These are phyloP conservation scores for Sebastes vulpes DNA, from an alignment of 2,797 vertebrate genomes.

Conservation along the genomic window DNA sequence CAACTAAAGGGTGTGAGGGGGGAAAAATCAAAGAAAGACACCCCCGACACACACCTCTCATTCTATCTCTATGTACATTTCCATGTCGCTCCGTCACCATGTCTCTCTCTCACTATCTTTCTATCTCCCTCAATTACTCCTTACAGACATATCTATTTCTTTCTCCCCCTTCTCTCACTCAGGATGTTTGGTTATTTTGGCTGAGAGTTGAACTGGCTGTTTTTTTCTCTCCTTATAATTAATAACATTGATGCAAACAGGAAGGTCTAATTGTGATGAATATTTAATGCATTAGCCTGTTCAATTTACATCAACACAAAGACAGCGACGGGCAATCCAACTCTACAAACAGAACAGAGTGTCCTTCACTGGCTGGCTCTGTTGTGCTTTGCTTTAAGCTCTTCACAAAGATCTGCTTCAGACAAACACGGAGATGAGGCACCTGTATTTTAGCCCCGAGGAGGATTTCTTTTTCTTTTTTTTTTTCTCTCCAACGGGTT, in stretches of 20 bases:
- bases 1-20: slow-evolving; percentile 55
- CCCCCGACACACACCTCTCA: slow-evolving; percentile 27
- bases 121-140: background rate
- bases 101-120: background rate
- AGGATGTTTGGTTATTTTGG: slow-evolving; percentile 79
- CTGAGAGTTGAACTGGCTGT: slow-evolving; percentile 65
- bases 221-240: slow-evolving; percentile 80
- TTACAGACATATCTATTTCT: background rate
- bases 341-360: slow-evolving; percentile 84
- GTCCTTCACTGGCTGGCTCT: slow-evolving; percentile 82
- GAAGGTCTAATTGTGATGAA: slow-evolving; percentile 88
- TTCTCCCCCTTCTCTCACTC: slow-evolving; percentile 27
- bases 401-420: slow-evolving; percentile 75
- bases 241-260: slow-evolving; percentile 88
- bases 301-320: slow-evolving; percentile 89
- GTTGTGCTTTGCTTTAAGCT: slow-evolving; percentile 67
- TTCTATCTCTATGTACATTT: slow-evolving; percentile 31
- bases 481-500: slow-evolving; percentile 10
- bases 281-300: slow-evolving; percentile 89
- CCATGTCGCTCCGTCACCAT: background rate
- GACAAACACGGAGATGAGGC: slow-evolving; percentile 68
- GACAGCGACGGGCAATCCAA: slow-evolving; percentile 78
- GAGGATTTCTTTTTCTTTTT: slow-evolving; percentile 6
- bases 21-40: slow-evolving; percentile 58
- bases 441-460: slow-evolving; percentile 71